Conservation (phyloP, 2,113 vertebrate genomes). For the Mustela lutreola region DNA sequence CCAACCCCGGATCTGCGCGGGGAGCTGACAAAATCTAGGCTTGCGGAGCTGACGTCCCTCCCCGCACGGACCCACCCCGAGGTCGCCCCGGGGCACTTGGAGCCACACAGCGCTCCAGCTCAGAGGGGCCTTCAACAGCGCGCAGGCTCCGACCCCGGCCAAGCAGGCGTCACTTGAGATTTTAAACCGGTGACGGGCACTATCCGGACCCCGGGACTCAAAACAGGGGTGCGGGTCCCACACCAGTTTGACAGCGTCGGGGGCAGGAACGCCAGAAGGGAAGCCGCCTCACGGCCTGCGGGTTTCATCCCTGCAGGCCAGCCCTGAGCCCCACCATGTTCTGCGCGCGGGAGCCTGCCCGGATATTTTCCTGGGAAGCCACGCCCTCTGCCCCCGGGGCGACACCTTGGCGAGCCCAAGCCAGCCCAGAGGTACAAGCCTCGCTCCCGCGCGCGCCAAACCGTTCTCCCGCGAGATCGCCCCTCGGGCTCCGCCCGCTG, state of each 20-base stretch:
- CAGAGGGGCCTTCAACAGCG: neutral
- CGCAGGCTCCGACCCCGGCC: neutral
- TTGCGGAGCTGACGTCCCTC: neutral
- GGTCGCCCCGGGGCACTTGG: too few relatives aligned
- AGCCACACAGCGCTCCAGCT: neutral
- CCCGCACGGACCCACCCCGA: too few relatives aligned
- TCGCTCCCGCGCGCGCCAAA: neutral
- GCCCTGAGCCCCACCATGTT: too few relatives aligned
- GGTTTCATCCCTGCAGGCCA: neutral
- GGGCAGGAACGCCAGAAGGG: neutral
- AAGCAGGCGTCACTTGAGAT: neutral
- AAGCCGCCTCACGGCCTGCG: neutral
- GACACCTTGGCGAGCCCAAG: rapidly evolving
- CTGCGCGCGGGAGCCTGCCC: rapidly evolving
- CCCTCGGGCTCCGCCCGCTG: neutral
- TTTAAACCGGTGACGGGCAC: neutral
- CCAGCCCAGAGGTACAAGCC: rapidly evolving
- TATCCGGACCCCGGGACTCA: neutral
- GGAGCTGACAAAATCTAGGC: neutral
- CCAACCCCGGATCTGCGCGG: neutral
- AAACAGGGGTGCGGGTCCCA: neutral
- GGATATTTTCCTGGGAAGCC: rapidly evolving
- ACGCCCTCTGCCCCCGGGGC: rapidly evolving
- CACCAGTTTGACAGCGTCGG: neutral
- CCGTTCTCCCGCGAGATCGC: neutral